Conservation (phyloP, 2,888 invertebrate genomes). For the Acleris holmiana region DNA sequence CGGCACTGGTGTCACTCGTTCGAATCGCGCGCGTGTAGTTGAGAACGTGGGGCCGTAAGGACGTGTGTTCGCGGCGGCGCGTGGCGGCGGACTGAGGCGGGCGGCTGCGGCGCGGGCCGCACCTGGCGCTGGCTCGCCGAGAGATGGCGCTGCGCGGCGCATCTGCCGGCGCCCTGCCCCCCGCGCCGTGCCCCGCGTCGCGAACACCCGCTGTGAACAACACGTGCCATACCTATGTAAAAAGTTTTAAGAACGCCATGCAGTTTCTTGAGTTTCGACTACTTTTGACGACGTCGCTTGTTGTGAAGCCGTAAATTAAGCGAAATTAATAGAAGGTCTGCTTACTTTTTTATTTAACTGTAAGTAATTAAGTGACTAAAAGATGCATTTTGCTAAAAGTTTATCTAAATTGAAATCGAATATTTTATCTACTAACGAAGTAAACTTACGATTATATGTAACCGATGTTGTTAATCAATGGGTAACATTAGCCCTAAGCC, state of each 20-base stretch:
- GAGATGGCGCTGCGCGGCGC: conserved; percentile 82
- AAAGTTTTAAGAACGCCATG: conserved; percentile 66
- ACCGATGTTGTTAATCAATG: neutral
- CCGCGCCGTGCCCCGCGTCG: conserved; percentile 42
- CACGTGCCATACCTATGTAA: conserved; percentile 75
- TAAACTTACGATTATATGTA: neutral
- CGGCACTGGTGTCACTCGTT: conserved; percentile 74
- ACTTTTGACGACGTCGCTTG: conserved; percentile 24
- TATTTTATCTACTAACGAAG: neutral
- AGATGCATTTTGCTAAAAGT: too few species aligned
- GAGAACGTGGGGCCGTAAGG: conserved; percentile 61
- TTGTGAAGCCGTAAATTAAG: too few species aligned
- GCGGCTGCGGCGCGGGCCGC: conserved; percentile 77
- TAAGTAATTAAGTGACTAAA: too few species aligned
- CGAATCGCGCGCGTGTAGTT: conserved; percentile 78
- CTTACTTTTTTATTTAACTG: too few species aligned
- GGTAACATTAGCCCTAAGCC: too few species aligned
- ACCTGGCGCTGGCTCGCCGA: conserved; percentile 67
- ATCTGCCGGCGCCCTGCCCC: conserved; percentile 68
- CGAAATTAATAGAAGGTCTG: too few species aligned
- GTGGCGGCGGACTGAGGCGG: conserved; percentile 82
- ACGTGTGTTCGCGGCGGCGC: conserved; percentile 75
- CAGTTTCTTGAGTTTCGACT: conserved; percentile 52
- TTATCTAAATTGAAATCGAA: neutral
- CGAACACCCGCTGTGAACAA: conserved; percentile 47